Evolutionary conservation across 2,113 vertebrate genomes (phyloP).

Genomic region (Guaruba guarouba): DNA sequence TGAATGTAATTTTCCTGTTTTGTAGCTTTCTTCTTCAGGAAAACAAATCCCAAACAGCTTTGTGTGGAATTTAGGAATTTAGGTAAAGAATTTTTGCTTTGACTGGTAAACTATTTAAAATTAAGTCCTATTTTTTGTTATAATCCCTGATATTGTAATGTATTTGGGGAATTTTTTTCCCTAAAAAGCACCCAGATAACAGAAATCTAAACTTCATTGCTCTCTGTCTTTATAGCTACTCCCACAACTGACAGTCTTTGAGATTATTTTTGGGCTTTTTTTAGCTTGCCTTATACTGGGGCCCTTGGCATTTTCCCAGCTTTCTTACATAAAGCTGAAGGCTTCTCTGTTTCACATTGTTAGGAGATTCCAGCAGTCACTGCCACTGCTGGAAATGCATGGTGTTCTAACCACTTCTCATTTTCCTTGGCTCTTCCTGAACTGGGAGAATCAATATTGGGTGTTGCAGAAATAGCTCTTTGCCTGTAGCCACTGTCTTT

Average conservation of each 20-base stretch:
- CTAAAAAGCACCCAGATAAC: not conserved
- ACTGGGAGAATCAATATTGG: not conserved
- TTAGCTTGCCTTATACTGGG: not conserved
- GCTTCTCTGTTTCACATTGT: not conserved
- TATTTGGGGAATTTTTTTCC: not conserved
- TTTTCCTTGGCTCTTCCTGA: conserved; percentile 26
- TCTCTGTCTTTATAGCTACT: not conserved
- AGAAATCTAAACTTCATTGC: not conserved
- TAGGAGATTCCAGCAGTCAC: not conserved
- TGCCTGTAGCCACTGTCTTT: not conserved
- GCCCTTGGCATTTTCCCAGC: not conserved
- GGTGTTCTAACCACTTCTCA: not conserved
- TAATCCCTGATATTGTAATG: not conserved
- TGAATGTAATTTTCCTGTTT: not conserved
- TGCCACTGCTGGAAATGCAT: not conserved
- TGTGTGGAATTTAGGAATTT: not conserved
- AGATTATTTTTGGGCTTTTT: not conserved
- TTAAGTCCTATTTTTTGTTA: fast-evolving
- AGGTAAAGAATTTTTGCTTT: not conserved
- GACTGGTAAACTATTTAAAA: not conserved
- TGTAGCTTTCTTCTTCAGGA: not conserved
- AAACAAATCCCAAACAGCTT: not conserved
- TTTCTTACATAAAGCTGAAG: not conserved
- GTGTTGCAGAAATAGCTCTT: not conserved
- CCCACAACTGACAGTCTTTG: not conserved